Base-by-base conservation (phyloP, 2,888 invertebrate genomes). In the Branchellion lobata region DNA sequence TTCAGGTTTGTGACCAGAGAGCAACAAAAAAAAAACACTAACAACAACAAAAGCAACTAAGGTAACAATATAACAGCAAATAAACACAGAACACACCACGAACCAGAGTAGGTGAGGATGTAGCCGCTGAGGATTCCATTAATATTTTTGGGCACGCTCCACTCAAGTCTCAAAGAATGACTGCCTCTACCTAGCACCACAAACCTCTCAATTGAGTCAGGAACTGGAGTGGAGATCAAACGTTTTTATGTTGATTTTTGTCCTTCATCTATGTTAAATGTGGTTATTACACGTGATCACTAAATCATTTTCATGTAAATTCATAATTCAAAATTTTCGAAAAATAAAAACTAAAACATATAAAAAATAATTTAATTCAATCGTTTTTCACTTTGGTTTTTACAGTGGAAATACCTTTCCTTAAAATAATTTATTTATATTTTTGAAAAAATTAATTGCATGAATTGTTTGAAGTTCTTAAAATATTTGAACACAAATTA, bases 41-140 rank as follows among this genome's bases (percentile, higher is more conserved):
- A n/a, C n/a, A n/a, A n/a, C n/a, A n/a, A n/a, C n/a, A n/a, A n/a
- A n/a, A n/a, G n/a, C n/a, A n/a, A n/a, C n/a, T n/a, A n/a, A n/a
- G n/a, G n/a, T n/a, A n/a, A n/a, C n/a, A n/a, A n/a, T n/a, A n/a
- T n/a, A n/a, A n/a, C n/a, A n/a, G n/a, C n/a, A n/a, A n/a, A n/a
- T n/a, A n/a, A n/a, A n/a, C n/a, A n/a, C n/a, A n/a, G n/a, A n/a
- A n/a, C n/a, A n/a, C n/a, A n/a, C n/a, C n/a, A 61, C 81, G 53
- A 36, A 82, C 83, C 81, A 78, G 61, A 73, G 57, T 83, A 83
- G 24, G 79, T 72, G n/a, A 83, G 72, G 31, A 81, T 80, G 65
- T 83, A 83, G 11, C 83, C 83, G 3, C 69, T 72, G 11, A 83
- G 77, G 14, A 81, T 65, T 21, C 83, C 83, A 57, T 83, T 82